phyloP scores from a whole-genome alignment of 2,797 vertebrate genomes.

The Macropus fuliginosus region DNA sequence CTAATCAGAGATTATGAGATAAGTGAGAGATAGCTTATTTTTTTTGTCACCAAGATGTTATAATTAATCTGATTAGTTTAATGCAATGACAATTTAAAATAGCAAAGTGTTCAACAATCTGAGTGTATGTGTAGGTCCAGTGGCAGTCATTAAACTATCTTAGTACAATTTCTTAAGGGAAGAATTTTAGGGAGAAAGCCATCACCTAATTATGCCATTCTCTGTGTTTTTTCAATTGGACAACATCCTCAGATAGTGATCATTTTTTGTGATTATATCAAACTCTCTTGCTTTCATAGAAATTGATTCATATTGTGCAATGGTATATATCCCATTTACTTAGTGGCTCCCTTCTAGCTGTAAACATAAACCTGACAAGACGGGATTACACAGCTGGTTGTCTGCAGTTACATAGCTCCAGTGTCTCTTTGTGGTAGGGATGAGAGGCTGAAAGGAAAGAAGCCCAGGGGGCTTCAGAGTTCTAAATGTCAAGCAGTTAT shows the following conservation, averaged over 20 bases:
- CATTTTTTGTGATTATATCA: background rate
- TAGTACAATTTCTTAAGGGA: background rate
- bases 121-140: background rate
- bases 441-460: background rate
- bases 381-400: background rate
- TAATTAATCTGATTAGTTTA: constrained; percentile 20
- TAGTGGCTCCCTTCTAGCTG: background rate
- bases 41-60: background rate
- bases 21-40: background rate
- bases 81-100: constrained; percentile 11
- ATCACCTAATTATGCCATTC: background rate
- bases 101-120: background rate
- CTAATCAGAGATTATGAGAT: constrained; percentile 15
- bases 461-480: background rate
- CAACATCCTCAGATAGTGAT: background rate
- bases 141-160: background rate
- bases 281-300: background rate
- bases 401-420: background rate
- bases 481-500: background rate
- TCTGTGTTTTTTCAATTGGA: background rate
- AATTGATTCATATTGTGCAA: background rate
- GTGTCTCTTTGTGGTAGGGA: background rate
- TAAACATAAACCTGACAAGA: background rate
- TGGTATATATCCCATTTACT: background rate
- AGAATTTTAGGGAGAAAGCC: constrained; percentile 5